A percentile compares a stretch with the other conserved stretches of the same genome.
These are phyloP conservation scores for Narcine bancroftii DNA, from an alignment of 2,113 vertebrate species.

Conservation along the genomic window DNA sequence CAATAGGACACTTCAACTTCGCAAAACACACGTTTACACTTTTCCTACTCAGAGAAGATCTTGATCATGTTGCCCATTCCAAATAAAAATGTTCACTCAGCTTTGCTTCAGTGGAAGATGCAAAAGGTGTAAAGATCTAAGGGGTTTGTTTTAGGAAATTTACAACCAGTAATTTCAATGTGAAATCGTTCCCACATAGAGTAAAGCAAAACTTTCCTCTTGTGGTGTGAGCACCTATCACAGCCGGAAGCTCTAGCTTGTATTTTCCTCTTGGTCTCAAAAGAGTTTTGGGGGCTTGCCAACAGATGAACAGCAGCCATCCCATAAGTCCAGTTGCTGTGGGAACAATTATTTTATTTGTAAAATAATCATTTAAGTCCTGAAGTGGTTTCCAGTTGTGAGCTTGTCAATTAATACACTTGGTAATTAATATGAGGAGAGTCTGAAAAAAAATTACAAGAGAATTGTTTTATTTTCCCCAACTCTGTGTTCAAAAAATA, in stretches of 20 bases:
- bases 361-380: slow-evolving; percentile 32
- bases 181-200: slow-evolving; percentile 6
- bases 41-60: not conserved
- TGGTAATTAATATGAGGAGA: slow-evolving; percentile 12
- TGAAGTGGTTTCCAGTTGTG: slow-evolving; percentile 29
- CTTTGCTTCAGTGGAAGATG: not conserved
- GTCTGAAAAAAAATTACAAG: slow-evolving; percentile 25
- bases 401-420: slow-evolving; percentile 32
- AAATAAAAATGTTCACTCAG: not conserved
- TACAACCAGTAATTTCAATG: slow-evolving; percentile 11
- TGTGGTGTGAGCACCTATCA: not conserved
- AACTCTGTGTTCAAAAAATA: not conserved
- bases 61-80: not conserved
- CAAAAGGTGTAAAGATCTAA: not conserved
- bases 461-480: not conserved
- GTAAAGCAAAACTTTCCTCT: not conserved
- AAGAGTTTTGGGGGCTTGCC: slow-evolving; percentile 10
- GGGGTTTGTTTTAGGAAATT: not conserved
- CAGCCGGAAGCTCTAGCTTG: not conserved
- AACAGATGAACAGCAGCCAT: slow-evolving; percentile 19
- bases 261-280: slow-evolving; percentile 8
- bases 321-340: slow-evolving; percentile 5
- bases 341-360: slow-evolving; percentile 34
- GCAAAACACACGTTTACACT: not conserved
- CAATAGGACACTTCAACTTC: not conserved